Base-by-base conservation (phyloP, 2,113 vertebrate genomes). In the Heliornis fulica region DNA sequence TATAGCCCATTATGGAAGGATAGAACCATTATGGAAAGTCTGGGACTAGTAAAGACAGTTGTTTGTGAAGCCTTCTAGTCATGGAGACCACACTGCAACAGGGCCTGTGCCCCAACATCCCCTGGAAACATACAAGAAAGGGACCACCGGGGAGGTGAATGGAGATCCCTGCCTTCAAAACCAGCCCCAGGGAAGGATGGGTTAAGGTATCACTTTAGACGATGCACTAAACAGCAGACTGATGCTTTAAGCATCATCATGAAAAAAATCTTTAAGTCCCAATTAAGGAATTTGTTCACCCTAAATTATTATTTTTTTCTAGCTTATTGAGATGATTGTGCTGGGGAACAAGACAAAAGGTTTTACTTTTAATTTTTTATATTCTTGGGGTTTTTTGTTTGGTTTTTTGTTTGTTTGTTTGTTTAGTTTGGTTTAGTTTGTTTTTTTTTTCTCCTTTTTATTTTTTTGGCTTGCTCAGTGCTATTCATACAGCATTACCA, bases 401-500 rank as follows among this genome's bases (percentile, higher is more conserved):
- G n/a, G n/a, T 45, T 20, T 5, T 5, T 6, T 3, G 45, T 21
- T 36, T 38, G 28, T 76, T 32, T 54, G 40, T 20, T 5, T 5
- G n/a, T n/a, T n/a, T n/a, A n/a, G n/a, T n/a, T n/a, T n/a, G n/a
- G n/a, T n/a, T n/a, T n/a, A n/a, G 45, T 21, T 36, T 38, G 28
- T 76, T 32, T 54, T 45, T 20, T 5, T 5, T 6, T 3, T 1
- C 0, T 2, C 36, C 15, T 46, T 80, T 69, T 40, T n/a, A n/a
- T 85, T 85, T 70, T 72, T 96, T 94, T 88, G 66, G 61, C 75
- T 97, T 96, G 63, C 71, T 96, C 79, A 72, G 82, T 90, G 57
- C 36, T 94, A 93, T 94, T 95, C 70, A 92, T 90, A 88, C 85
- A 80, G 25, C 79, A 86, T 88, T 93, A 88, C 79, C 75, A 95